Conservation (phyloP, 2,888 invertebrate species). For the Blastobasis adustella region DNA sequence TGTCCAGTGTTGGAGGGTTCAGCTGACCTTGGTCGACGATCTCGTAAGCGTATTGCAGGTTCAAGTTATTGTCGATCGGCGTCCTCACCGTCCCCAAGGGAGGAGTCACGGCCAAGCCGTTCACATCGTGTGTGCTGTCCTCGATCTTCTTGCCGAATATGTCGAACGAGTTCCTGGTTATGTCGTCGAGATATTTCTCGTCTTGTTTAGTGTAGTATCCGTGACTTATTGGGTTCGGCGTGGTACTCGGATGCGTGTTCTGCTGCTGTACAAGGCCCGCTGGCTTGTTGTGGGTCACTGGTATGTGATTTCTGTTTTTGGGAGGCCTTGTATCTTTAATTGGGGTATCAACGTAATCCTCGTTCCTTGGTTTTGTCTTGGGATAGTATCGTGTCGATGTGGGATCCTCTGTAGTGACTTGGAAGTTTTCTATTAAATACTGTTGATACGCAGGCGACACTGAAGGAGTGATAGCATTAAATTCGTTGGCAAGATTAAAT, state of each 20-base stretch:
- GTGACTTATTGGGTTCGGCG: conserved; percentile 73
- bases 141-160: conserved; percentile 82
- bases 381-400: conserved; percentile 66
- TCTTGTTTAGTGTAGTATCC: conserved; percentile 81
- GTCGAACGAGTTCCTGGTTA: conserved; percentile 83
- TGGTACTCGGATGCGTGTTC: conserved; percentile 52
- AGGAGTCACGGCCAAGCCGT: conserved; percentile 63
- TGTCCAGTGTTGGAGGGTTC: conserved; percentile 70
- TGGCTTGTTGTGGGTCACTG: conserved; percentile 51
- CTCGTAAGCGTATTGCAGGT: conserved; percentile 71
- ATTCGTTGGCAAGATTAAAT: conserved; percentile 58
- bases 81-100: conserved; percentile 61
- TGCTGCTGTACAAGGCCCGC: conserved; percentile 35
- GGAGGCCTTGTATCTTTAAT: conserved; percentile 43
- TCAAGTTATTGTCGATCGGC: conserved; percentile 69
- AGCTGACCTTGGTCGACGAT: conserved; percentile 46
- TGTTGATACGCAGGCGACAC: conserved; percentile 58
- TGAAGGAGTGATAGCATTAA: conserved; percentile 57
- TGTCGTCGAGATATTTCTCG: conserved; percentile 80
- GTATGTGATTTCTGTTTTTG: conserved; percentile 48
- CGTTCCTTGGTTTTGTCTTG: conserved; percentile 59
- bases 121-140: conserved; percentile 60
- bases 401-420: conserved; percentile 69
- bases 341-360: conserved; percentile 57
- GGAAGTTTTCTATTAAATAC: conserved; percentile 60